Conservation (phyloP, 2,113 vertebrate species). For the Malurus elegans region DNA sequence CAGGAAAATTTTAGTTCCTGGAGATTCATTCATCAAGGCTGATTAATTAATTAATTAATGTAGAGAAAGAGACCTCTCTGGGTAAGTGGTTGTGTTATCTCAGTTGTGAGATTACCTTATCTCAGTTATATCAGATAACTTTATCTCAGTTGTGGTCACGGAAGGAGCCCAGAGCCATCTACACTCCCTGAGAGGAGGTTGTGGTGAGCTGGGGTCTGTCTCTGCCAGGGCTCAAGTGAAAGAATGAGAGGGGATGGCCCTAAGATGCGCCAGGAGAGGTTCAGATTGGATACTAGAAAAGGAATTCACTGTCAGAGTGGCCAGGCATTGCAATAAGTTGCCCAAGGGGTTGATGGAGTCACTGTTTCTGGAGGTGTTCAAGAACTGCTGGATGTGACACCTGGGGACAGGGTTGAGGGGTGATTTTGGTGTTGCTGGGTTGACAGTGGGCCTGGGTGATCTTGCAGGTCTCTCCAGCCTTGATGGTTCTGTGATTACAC, state of each 20-base stretch:
- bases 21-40: neutral
- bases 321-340: neutral
- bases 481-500: neutral
- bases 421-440: neutral
- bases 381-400: neutral
- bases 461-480: neutral
- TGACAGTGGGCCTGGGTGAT: neutral
- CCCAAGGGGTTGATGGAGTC: neutral
- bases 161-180: neutral
- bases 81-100: neutral
- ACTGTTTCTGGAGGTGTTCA: neutral
- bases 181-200: neutral
- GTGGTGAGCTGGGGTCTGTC: neutral
- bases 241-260: neutral
- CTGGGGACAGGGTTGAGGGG: neutral
- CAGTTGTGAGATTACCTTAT: neutral
- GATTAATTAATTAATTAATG: neutral
- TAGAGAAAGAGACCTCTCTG: neutral
- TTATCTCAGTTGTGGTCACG: neutral
- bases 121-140: neutral
- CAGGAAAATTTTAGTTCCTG: neutral
- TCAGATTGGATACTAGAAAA: neutral
- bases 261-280: neutral
- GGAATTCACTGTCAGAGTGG: neutral
- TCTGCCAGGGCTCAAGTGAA: neutral